Evolutionary conservation across 2,888 invertebrate species (phyloP), one percentile per base, ranked within the genome.

Genomic region (Ethmia dodecea): DNA sequence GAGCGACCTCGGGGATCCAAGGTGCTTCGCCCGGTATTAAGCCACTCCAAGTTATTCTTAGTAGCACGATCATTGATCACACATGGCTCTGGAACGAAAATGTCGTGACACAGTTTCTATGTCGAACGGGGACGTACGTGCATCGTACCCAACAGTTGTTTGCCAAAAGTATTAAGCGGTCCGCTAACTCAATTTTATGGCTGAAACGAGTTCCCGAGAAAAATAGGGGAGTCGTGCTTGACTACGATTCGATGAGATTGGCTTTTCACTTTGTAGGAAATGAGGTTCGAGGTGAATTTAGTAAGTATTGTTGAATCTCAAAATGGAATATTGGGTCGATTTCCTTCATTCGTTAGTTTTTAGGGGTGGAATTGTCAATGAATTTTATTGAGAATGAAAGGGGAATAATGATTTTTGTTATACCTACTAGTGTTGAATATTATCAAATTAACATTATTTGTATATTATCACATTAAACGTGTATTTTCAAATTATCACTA

Each of bases 131-230:
- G 22, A 22, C 8, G n/a, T 22, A 22, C 22, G 22, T 22, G 22
- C 8, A 22, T n/a, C 8, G 22, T 22, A 22, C 22, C 9, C 41
- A 18, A 47, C 50, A 55, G 52, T 58, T 71, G 66, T 74, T 72
- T 74, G 72, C 66, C 69, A 66, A 73, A 70, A 58, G 65, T 66
- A 73, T 74, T 74, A 72, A 67, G 61, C 67, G 70, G 63, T 57
- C 49, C 48, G 53, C 65, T 69, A 73, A 74, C 74, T 69, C 69
- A 66, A 73, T 75, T 74, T 73, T 70, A 72, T 66, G 67, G 61
- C 51, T 62, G 64, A 59, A 72, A 66, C 72, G 70, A 52, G 48
- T 55, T 57, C 44, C 37, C 29, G 48, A 50, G 48, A 52, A 53
- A 54, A 68, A 65, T 65, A 57, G 59, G 59, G 54, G 52, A 41